These are phyloP conservation scores for Cantharis rufa DNA, from an alignment of 2,888 invertebrate species.

Conservation along the genomic window DNA sequence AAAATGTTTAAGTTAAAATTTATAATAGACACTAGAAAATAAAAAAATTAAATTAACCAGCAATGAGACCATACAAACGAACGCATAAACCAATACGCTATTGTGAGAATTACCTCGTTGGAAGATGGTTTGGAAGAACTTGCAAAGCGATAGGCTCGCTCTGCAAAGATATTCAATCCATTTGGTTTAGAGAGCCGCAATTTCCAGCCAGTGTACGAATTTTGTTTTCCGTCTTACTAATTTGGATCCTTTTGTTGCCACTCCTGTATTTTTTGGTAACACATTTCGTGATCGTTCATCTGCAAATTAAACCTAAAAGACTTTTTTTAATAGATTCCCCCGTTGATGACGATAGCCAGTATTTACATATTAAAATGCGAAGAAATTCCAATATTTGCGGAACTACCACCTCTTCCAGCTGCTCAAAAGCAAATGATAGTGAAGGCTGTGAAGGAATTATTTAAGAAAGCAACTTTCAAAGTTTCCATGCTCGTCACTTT, in stretches of 20 bases:
- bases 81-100: constrained; percentile 8
- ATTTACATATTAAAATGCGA: not conserved
- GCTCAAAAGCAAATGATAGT: not conserved
- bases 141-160: not conserved
- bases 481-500: constrained; percentile 14
- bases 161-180: constrained; percentile 8
- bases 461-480: constrained; percentile 13
- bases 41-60: not conserved
- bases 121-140: constrained; percentile 8
- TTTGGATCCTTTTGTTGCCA: constrained; percentile 7
- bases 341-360: not conserved
- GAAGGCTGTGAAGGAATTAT: not conserved
- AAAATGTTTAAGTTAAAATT: not conserved
- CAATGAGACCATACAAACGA: constrained; percentile 12
- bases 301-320: not conserved
- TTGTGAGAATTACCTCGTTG: not conserved
- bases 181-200: constrained; percentile 14
- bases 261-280: constrained; percentile 15
- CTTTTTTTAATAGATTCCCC: constrained; percentile 6
- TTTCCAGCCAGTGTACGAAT: constrained; percentile 18
- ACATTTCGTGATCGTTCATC: not conserved
- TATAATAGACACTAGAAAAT: not conserved
- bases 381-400: not conserved
- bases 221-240: constrained; percentile 3
- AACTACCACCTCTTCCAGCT: not conserved